phyloP scores from a whole-genome alignment of 2,888 invertebrate genomes.

The Halocaridina rubra region DNA sequence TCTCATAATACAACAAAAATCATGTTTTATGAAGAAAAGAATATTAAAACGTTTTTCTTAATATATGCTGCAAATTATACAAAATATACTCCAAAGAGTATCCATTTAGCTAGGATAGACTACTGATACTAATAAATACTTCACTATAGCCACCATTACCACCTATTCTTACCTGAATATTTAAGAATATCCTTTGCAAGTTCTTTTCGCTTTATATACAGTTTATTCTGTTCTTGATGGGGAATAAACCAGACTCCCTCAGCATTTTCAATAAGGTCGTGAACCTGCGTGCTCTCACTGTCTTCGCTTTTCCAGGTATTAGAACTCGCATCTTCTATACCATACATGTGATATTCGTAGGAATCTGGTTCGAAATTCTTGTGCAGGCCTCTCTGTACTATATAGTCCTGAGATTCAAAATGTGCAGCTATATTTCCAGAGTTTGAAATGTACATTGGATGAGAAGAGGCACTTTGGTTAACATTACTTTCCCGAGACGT shows the following conservation, averaged over 20 bases:
- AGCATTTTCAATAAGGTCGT: slow-evolving; percentile 16
- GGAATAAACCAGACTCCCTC: slow-evolving; percentile 41
- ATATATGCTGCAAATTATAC: no score
- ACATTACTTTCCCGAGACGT: background rate
- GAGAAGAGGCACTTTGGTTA: background rate
- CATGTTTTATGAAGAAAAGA: no score
- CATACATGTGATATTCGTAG: background rate
- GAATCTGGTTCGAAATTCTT: background rate
- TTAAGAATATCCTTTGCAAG: slow-evolving; percentile 18
- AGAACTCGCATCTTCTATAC: background rate
- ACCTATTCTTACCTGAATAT: slow-evolving; percentile 40
- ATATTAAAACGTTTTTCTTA: no score
- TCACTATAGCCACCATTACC: no score
- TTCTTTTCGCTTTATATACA: slow-evolving; percentile 38
- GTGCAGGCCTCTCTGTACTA: background rate
- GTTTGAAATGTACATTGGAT: no score
- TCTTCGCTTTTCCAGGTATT: background rate
- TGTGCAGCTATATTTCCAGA: background rate
- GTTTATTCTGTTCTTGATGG: slow-evolving; percentile 24
- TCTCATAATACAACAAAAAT: no score
- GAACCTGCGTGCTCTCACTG: background rate
- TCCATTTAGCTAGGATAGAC: no score
- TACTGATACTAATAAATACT: no score
- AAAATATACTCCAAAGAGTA: no score
- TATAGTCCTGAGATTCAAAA: no score